A percentile compares a stretch with the other conserved stretches of the same genome.
phyloP scores from a whole-genome alignment of 2,797 vertebrate genomes.

The Diceros bicornis region DNA sequence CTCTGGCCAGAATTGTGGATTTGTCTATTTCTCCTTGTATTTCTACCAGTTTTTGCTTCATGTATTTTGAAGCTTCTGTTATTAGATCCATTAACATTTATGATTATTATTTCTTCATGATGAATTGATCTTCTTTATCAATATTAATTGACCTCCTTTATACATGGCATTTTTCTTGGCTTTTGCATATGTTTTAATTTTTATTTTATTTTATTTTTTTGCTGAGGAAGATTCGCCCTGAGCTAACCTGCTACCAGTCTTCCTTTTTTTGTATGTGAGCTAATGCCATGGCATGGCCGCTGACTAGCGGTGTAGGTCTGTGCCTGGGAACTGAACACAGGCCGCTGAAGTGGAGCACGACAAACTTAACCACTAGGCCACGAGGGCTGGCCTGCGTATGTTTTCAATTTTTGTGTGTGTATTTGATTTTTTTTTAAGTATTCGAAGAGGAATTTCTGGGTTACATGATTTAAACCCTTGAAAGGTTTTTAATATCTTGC shows the following conservation, averaged over 20 bases:
- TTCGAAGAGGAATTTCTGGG: conserved; percentile 25
- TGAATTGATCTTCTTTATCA: not conserved
- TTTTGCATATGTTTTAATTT: not conserved
- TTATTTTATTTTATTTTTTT: too few relatives aligned
- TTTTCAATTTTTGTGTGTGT: not conserved
- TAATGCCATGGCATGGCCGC: too few relatives aligned
- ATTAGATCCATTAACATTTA: not conserved
- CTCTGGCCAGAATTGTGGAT: not conserved
- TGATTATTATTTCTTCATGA: not conserved
- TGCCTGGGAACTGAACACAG: too few relatives aligned
- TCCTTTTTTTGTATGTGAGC: too few relatives aligned
- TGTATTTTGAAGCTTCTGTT: conserved; percentile 10
- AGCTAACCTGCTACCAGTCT: too few relatives aligned
- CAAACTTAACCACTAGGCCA: too few relatives aligned
- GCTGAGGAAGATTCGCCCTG: too few relatives aligned
- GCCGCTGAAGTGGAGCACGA: too few relatives aligned
- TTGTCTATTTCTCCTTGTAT: not conserved
- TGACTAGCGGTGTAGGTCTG: too few relatives aligned
- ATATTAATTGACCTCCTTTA: conserved; percentile 1
- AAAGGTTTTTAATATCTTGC: not conserved
- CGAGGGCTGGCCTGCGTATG: not conserved
- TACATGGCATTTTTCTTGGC: not conserved
- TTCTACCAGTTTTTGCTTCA: not conserved
- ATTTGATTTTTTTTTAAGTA: conserved; percentile 3
- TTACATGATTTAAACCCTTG: not conserved